Evolutionary conservation across 92 coral and sea anemone genomes (phyloP), one percentile per base, ranked within the genome.

Genomic region (Scolanthus callimorphus): DNA sequence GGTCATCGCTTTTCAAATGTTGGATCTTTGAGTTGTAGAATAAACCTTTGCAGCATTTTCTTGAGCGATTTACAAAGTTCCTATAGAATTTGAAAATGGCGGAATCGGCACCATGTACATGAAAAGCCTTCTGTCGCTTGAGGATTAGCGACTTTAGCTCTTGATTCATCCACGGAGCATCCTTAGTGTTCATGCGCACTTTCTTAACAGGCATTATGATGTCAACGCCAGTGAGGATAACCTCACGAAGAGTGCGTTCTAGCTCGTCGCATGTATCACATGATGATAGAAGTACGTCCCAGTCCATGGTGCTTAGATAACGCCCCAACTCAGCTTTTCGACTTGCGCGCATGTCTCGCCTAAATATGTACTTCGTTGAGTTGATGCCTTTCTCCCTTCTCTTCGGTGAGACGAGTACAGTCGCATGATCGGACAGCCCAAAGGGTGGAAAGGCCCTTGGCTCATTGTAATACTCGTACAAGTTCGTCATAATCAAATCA

Each of bases 1-100:
- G 78, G 55, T 70, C 29, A 29, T 78, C 73, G 17, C 55, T 29
- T 69, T 69, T 77, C 28, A 67, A 54, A 3, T 77, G 84, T 28
- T 55, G 57, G 43, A 77, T 57, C 13, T 29, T 54, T 11, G 80
- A 63, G 24, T 71, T 24, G 31, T 65, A 71, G 34, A 23, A 80
- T 22, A 31, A 64, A 19, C 62, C 67, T 30, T 55, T 65, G 26
- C 80, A 64, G 25, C 15, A 2, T 29, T 79, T 79, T 30, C 79
- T 46, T 21, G 63, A 55, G 19, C 85, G 67, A 39, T 66, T 67
- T 9, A 67, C 82, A 21, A 46, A 13, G 49, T 59, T 76, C 43
- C 82, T 37, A 29, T 56, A 75, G 57, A 11, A 55, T 27, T 65
- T 74, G 50, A 65, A 74, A 23, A 34, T 45, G 29, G 6, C 17